phyloP scores from a whole-genome alignment of 2,888 invertebrate genomes.

The Xanthorhoe spadicearia region DNA sequence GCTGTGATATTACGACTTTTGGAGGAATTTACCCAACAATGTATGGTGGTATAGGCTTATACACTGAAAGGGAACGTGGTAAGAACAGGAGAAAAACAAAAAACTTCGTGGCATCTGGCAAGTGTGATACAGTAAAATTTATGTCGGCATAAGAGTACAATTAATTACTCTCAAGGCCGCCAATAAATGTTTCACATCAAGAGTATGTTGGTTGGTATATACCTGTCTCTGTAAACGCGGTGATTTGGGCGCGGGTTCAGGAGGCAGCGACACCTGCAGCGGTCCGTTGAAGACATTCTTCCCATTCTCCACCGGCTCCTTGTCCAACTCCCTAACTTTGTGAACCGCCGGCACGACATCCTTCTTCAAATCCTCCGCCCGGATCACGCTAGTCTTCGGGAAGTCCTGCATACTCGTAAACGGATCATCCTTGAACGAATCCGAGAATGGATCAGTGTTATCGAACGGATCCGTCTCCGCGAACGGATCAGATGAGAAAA shows the following conservation, averaged over 20 bases:
- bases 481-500: slow-evolving; percentile 86
- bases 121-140: too few species aligned
- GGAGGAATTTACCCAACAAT: too few species aligned
- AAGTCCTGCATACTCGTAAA: slow-evolving; percentile 81
- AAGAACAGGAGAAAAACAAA: too few species aligned
- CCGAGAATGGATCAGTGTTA: slow-evolving; percentile 87
- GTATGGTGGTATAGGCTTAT: too few species aligned
- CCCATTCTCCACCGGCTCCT: slow-evolving; percentile 55
- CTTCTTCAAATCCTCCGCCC: slow-evolving; percentile 56
- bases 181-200: too few species aligned
- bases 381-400: slow-evolving; percentile 60
- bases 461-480: slow-evolving; percentile 90
- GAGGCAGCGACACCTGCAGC: slow-evolving; percentile 88
- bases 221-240: slow-evolving; percentile 77
- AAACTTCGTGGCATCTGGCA: too few species aligned
- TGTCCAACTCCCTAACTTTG: slow-evolving; percentile 52
- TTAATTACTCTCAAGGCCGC: too few species aligned
- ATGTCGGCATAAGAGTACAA: too few species aligned
- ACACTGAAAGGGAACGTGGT: too few species aligned
- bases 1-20: too few species aligned
- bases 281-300: slow-evolving; percentile 86
- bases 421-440: slow-evolving; percentile 86
- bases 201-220: not conserved
- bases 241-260: slow-evolving; percentile 82
- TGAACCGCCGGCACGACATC: slow-evolving; percentile 49